Evolutionary conservation across 23 tunicate genomes (phyloP).

Genomic region (Styela clava): DNA sequence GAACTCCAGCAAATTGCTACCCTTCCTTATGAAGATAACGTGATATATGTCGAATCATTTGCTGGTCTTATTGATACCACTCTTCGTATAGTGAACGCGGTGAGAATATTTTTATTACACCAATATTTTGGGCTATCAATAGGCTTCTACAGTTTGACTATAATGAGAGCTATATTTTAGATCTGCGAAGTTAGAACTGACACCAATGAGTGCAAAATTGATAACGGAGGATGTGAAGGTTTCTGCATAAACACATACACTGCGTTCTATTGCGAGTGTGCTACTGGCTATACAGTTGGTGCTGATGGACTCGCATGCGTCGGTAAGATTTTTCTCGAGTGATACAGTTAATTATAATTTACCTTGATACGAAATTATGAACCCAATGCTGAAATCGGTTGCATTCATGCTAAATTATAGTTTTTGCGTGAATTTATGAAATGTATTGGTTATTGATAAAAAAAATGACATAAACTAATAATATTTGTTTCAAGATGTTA

Average conservation of each 20-base stretch:
- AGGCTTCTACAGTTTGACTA: too few relatives aligned
- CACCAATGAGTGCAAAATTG: conserved; percentile 69
- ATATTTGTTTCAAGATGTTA: conserved; percentile 43
- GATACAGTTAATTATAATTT: too few relatives aligned
- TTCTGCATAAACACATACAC: conserved; percentile 65
- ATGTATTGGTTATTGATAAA: too few relatives aligned
- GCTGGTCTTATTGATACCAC: conserved; percentile 27
- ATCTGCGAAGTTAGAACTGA: conserved; percentile 42
- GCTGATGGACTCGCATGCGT: conserved; percentile 48
- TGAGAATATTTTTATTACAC: conserved; percentile 13
- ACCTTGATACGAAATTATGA: too few relatives aligned
- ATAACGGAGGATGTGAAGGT: conserved; percentile 65
- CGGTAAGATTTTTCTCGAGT: conserved; percentile 34
- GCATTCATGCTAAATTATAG: too few relatives aligned
- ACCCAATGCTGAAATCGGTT: too few relatives aligned
- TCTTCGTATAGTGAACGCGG: conserved; percentile 26
- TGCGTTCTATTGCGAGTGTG: conserved; percentile 88
- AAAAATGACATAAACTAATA: too few relatives aligned
- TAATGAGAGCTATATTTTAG: too few relatives aligned
- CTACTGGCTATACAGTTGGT: conserved; percentile 39
- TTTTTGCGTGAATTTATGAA: too few relatives aligned
- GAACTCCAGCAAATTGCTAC: conserved; percentile 67
- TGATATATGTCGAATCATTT: conserved; percentile 40
- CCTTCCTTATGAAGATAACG: conserved; percentile 46
- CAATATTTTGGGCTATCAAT: too few relatives aligned